These are phyloP conservation scores for Batillaria attramentaria DNA, from an alignment of 1,140 invertebrate genomes.

Conservation along the genomic window DNA sequence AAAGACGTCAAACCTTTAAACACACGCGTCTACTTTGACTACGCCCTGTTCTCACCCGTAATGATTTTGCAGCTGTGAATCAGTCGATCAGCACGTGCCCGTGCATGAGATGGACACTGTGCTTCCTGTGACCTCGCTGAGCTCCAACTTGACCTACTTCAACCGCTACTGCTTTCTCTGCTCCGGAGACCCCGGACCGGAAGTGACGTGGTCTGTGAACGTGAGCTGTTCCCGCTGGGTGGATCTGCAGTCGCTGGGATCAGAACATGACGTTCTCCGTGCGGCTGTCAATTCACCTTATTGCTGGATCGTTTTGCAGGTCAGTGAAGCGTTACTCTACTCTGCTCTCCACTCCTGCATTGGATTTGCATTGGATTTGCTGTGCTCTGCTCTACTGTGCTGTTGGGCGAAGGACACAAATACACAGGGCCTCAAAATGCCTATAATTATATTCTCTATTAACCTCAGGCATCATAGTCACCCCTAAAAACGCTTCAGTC, in stretches of 20 bases:
- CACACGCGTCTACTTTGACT: too few relatives aligned
- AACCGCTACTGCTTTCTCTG: conserved; percentile 28
- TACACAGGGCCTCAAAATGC: too few relatives aligned
- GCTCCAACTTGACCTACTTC: conserved; percentile 25
- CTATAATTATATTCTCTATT: too few relatives aligned
- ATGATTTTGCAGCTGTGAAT: neutral
- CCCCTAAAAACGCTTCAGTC: too few relatives aligned
- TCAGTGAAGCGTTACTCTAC: too few relatives aligned
- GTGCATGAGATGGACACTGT: neutral
- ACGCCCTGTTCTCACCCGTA: too few relatives aligned
- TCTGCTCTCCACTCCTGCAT: too few relatives aligned
- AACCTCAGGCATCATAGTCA: too few relatives aligned
- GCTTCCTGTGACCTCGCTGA: conserved; percentile 24
- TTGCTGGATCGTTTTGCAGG: conserved; percentile 6
- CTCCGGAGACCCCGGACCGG: neutral
- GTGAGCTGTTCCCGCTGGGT: conserved; percentile 20
- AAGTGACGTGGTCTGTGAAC: conserved; percentile 15
- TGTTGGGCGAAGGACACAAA: too few relatives aligned
- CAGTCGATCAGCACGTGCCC: neutral
- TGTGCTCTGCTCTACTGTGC: too few relatives aligned
- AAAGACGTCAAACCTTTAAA: too few relatives aligned
- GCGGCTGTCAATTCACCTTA: neutral
- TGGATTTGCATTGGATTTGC: too few relatives aligned
- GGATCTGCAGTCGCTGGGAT: conserved; percentile 12
- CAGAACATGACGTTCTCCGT: conserved; percentile 1